phyloP scores from a whole-genome alignment of 2,797 vertebrate species.

The Urosaurus nigricauda region DNA sequence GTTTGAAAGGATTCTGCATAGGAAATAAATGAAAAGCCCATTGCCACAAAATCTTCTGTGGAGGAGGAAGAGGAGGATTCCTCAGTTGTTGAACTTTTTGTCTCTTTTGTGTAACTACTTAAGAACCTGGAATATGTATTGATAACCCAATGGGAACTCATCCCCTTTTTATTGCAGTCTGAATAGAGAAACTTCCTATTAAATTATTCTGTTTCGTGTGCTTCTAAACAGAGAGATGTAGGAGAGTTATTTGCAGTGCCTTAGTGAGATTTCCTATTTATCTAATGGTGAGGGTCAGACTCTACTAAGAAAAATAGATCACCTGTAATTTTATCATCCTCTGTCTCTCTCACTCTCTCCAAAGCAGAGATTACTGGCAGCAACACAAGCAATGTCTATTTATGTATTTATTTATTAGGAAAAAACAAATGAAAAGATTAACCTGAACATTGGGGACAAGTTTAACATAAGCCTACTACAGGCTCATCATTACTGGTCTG shows the following conservation, averaged over 20 bases:
- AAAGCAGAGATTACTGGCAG: conserved; percentile 47
- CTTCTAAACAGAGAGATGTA: conserved; percentile 36
- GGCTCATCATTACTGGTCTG: conserved; percentile 57
- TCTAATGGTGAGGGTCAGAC: conserved; percentile 43
- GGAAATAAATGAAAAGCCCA: no score
- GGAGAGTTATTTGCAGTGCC: conserved; percentile 15
- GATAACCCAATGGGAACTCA: not conserved
- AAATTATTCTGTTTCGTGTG: not conserved
- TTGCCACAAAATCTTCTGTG: no score
- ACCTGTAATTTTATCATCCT: conserved; percentile 1
- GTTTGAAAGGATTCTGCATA: no score
- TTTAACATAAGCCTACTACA: conserved; percentile 62
- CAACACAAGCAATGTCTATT: conserved; percentile 46
- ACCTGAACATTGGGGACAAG: conserved; percentile 58
- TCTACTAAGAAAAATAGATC: conserved; percentile 51
- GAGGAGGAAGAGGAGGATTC: no score
- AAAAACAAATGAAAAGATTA: conserved; percentile 67
- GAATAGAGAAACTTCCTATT: not conserved
- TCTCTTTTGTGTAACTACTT: conserved; percentile 19
- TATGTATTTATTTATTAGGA: conserved; percentile 44
- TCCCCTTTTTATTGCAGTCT: not conserved
- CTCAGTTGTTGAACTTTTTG: not conserved
- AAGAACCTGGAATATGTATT: not conserved
- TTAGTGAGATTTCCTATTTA: not conserved
- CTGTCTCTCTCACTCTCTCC: conserved; percentile 35